Evolutionary conservation across 2,888 invertebrate genomes (phyloP), one percentile per base, ranked within the genome.

Genomic region (Andrena bicolor): DNA sequence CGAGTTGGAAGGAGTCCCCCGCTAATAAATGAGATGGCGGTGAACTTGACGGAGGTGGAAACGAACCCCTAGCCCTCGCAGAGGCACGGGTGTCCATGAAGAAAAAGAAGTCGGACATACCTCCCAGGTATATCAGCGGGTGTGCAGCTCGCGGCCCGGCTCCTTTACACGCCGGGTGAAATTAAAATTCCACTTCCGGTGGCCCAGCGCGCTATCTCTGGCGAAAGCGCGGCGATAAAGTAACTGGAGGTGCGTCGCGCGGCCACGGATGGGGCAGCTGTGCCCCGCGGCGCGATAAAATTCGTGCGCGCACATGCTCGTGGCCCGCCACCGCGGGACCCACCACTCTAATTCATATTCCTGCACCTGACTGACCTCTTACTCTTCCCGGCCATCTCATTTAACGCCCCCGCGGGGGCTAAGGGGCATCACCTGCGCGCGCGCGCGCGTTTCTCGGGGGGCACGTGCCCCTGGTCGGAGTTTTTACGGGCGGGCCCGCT

Each of bases 321-420:
- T 66, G 32, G 65, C 86, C 56, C 23, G 53, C 26, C 56, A 10
- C 56, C 23, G 72, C 74, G 79, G 81, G 81, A 88, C 83, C 86
- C 79, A 73, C 68, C 83, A 77, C 73, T 87, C 84, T 88, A 88
- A 87, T 92, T 92, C 90, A 91, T 93, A 93, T 93, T 92, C 93
- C 80, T 90, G 92, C 94, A 93, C 93, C 94, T 93, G 94, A 93
- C 93, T 91, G 91, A 91, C 91, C 88, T 91, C 86, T 90, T 87
- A 89, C 90, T 91, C 91, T 89, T 88, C 87, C 86, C 7, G 77
- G 85, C 87, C 90, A 90, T 91, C 93, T 93, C 93, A 92, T 93
- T 93, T 92, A 93, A 92, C 93, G 91, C 93, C 93, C 93, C 94
- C 93, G 93, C 92, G 85, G 93, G 93, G 60, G 60, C 68, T 41